phyloP scores from a whole-genome alignment of 2,113 vertebrate species.

The Ceratotherium simum region DNA sequence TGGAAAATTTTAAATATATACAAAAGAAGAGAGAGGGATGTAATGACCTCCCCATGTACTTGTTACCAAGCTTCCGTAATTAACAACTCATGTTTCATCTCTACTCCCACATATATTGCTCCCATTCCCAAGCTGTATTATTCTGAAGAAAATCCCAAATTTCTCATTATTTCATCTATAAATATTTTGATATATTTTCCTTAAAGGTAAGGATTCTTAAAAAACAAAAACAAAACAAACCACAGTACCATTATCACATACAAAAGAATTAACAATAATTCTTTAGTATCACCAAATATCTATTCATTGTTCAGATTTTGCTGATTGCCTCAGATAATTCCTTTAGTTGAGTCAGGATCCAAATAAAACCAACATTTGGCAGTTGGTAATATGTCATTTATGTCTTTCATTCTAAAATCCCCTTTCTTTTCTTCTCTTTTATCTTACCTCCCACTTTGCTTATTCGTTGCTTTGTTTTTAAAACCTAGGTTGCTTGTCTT shows the following conservation, averaged over 20 bases:
- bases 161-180: not conserved
- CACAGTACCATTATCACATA: too few relatives aligned
- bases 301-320: not conserved
- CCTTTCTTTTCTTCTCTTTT: not conserved
- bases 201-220: not conserved
- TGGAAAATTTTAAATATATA: not conserved
- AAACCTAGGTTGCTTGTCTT: not conserved
- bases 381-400: not conserved
- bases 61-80: not conserved
- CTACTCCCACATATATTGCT: not conserved
- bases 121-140: not conserved
- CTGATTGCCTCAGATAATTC: not conserved
- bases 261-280: not conserved
- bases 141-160: not conserved
- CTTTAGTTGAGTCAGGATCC: not conserved
- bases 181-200: not conserved
- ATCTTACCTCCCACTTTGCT: not conserved
- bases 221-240: not conserved
- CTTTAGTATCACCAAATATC: not conserved
- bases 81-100: not conserved
- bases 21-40: not conserved
- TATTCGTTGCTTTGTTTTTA: not conserved
- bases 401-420: not conserved
- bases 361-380: rapidly evolving
- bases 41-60: not conserved